Percentiles rank a stretch among this genome's conserved stretches.
phyloP scores from a whole-genome alignment of 2,888 invertebrate genomes.

The Nebria brevicollis region DNA sequence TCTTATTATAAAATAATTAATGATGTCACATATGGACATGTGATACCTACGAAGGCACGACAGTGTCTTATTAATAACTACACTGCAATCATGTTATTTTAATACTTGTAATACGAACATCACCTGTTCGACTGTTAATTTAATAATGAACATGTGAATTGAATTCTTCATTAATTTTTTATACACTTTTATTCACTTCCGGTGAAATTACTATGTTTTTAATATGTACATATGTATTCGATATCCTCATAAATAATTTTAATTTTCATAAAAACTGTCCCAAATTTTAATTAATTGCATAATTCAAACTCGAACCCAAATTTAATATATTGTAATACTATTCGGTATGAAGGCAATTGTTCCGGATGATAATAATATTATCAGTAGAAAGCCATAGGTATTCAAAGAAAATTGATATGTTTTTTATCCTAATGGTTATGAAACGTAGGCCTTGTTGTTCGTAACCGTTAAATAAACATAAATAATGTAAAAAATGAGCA shows the following conservation, averaged over 20 bases:
- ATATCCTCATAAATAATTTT: not conserved
- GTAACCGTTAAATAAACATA: slow-evolving; percentile 56
- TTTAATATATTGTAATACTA: too few relatives aligned
- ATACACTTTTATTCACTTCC: not conserved
- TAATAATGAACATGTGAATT: slow-evolving; percentile 15
- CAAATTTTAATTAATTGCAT: too few relatives aligned
- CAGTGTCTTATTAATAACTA: not conserved
- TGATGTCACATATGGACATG: not conserved
- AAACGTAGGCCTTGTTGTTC: slow-evolving; percentile 16
- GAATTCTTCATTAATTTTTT: slow-evolving; percentile 18
- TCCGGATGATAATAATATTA: not conserved
- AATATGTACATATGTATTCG: not conserved
- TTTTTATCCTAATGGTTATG: not conserved
- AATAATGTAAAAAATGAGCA: slow-evolving; percentile 55
- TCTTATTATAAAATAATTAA: not conserved
- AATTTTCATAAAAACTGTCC: too few relatives aligned
- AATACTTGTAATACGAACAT: not conserved
- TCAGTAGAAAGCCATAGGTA: not conserved
- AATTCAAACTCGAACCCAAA: too few relatives aligned
- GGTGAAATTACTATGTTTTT: not conserved
- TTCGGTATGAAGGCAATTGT: too few relatives aligned
- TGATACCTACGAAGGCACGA: not conserved
- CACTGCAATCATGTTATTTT: not conserved
- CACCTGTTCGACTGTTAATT: slow-evolving; percentile 10
- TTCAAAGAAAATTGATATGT: slow-evolving; percentile 12